These are phyloP conservation scores for Catajapyx aquilonaris DNA, from an alignment of 1,140 invertebrate species.

Conservation along the genomic window DNA sequence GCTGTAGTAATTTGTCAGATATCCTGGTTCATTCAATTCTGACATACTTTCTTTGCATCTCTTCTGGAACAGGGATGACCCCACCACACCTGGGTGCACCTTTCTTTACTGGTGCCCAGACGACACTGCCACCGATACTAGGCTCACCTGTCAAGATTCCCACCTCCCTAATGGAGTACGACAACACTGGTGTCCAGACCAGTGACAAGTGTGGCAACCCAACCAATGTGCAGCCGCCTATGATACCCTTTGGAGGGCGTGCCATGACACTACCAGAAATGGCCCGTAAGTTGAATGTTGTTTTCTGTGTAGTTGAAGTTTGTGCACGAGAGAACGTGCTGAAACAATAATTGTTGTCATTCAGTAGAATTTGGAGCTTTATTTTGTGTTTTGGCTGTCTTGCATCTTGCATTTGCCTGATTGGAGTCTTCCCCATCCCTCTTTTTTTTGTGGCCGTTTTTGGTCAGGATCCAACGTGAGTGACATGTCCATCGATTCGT, in stretches of 20 bases:
- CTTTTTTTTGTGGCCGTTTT: no score
- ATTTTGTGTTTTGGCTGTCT: no score
- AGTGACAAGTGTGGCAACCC: slow-evolving; percentile 8
- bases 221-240: slow-evolving; percentile 23
- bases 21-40: slow-evolving; percentile 5
- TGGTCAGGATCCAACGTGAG: no score
- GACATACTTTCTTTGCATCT: slow-evolving; percentile 18
- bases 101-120: slow-evolving; percentile 20
- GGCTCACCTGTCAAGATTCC: slow-evolving; percentile 28
- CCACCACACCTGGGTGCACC: slow-evolving; percentile 42
- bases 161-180: slow-evolving; percentile 19
- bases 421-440: no score
- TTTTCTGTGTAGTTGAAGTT: no score
- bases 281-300: slow-evolving; percentile 16
- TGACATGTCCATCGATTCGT: no score
- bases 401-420: no score
- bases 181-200: slow-evolving; percentile 15
- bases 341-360: no score
- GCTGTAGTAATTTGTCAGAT: neutral
- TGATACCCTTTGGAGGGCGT: slow-evolving; percentile 42
- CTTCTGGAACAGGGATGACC: slow-evolving; percentile 16
- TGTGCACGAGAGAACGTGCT: no score
- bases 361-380: no score
- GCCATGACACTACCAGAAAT: slow-evolving; percentile 57
- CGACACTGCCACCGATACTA: slow-evolving; percentile 31